Evolutionary conservation across 2,113 vertebrate species (phyloP), one percentile per base, ranked within the genome.

Genomic region (Marmota monax): DNA sequence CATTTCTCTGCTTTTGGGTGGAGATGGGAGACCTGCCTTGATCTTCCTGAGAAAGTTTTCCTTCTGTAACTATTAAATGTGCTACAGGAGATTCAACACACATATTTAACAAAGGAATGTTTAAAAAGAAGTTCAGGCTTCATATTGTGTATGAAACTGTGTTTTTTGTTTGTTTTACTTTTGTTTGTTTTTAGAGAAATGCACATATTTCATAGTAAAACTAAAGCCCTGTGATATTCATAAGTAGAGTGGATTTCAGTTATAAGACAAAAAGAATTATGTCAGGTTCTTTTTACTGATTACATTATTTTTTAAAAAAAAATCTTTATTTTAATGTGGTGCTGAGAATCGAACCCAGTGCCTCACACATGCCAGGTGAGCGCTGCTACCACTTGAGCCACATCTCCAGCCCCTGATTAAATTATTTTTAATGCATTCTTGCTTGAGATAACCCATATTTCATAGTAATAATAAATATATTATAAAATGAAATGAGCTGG

Each of bases 391-490:
- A 45, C 45, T 45, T 45, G 45, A 45, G 45, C 45, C 45, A 45
- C 45, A 45, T 45, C 45, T 7, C 45, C 45, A 45, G 45, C 45
- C 45, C 45, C 58, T 85, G 87, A 67, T 74, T 84, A 72, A 27
- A 22, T 89, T 84, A n/a, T 70, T 92, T 45, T 74, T 93, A 88
- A 86, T 84, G 9, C 17, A n/a, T 69, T 90, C 16, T 87, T 93
- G 74, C 74, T 92, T 88, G 58, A 89, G 53, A 83, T 92, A 88
- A 79, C 39, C 45, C 74, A n/a, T 65, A 53, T 84, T 97, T 92
- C 48, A 53, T 58, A 79, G 9, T 85, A 61, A 76, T 51, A 53
- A 83, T 27, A 88, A 92, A 89, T 82, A n/a, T 29, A 84, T 72
- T 93, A 70, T 87, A 80, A 96, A 74, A 29, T 56, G 48, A 77